Base-by-base conservation (phyloP, 2,888 invertebrate species). In the Acanthosoma haemorrhoidale region DNA sequence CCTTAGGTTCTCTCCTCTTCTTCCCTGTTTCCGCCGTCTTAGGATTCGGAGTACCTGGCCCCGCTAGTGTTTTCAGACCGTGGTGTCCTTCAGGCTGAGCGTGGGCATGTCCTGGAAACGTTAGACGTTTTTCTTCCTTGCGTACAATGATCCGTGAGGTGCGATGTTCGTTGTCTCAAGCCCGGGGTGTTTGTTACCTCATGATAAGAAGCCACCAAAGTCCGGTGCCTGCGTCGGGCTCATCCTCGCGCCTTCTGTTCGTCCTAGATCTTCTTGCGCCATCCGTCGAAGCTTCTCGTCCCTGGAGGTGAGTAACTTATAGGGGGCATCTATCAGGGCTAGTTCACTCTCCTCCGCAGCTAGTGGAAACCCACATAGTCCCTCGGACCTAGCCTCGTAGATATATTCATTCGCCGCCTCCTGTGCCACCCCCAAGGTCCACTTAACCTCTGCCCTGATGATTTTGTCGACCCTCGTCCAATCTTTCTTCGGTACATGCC, bases 291-390 rank as follows among this genome's bases (percentile, higher is more conserved):
- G n/a, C n/a, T n/a, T n/a, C n/a, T n/a, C n/a, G n/a, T n/a, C n/a
- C n/a, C n/a, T n/a, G 34, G 64, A 60, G 13, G 70, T 64, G 5
- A 70, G 31, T 9, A 70, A 66, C 39, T 70, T 70, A 6, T 66
- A 70, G 2, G 60, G 58, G 11, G 34, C 16, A 18, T 70, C 66
- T 18, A 57, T 21, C n/a, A 57, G n/a, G n/a, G n/a, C n/a, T n/a
- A n/a, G n/a, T n/a, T n/a, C n/a, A n/a, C n/a, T n/a, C n/a, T n/a
- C n/a, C n/a, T n/a, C n/a, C n/a, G n/a, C n/a, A n/a, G n/a, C n/a
- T n/a, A n/a, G n/a, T n/a, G n/a, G n/a, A n/a, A 57, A 4, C 11
- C 57, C 57, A 21, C 57, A 57, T 4, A 57, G 57, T 29, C 70
- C 64, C 29, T 57, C 64, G 11, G 11, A 21, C 13, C 66, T 21